Evolutionary conservation across 1,140 invertebrate species (phyloP).

Genomic region (Nephotettix cincticeps): DNA sequence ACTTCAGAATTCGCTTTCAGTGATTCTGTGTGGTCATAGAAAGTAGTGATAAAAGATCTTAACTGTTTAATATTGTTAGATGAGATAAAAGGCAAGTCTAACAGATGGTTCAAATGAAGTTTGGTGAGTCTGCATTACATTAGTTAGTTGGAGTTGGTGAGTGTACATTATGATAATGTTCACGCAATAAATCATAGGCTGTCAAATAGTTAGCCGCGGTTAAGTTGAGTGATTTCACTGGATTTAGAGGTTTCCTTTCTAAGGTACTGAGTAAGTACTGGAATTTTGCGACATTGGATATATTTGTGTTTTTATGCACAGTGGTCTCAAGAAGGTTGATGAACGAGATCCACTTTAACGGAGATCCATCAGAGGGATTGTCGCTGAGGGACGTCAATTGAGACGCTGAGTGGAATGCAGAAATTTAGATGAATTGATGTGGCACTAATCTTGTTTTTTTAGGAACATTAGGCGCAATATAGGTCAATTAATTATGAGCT

Average conservation of each 20-base stretch:
- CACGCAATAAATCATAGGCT: too few relatives aligned
- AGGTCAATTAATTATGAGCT: too few relatives aligned
- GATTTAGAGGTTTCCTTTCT: not conserved
- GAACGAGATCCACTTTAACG: not conserved
- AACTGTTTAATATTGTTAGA: not conserved
- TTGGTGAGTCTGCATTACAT: not conserved
- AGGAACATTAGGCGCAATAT: not conserved
- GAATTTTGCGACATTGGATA: not conserved
- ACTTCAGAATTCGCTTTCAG: not conserved
- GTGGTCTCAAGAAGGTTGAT: not conserved
- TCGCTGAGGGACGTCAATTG: too few relatives aligned
- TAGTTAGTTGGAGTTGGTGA: not conserved
- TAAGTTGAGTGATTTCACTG: not conserved
- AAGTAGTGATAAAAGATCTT: not conserved
- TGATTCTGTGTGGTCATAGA: not conserved
- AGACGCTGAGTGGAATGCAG: too few relatives aligned
- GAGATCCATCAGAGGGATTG: not conserved
- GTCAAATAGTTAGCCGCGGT: not conserved
- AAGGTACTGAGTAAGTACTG: not conserved
- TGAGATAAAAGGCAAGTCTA: not conserved
- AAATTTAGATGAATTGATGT: too few relatives aligned
- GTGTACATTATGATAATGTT: too few relatives aligned
- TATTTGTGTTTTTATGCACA: not conserved
- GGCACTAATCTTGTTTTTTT: not conserved
- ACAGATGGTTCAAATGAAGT: not conserved